Evolutionary conservation across 2,888 invertebrate genomes (phyloP).

Genomic region (Andrena bicolor): DNA sequence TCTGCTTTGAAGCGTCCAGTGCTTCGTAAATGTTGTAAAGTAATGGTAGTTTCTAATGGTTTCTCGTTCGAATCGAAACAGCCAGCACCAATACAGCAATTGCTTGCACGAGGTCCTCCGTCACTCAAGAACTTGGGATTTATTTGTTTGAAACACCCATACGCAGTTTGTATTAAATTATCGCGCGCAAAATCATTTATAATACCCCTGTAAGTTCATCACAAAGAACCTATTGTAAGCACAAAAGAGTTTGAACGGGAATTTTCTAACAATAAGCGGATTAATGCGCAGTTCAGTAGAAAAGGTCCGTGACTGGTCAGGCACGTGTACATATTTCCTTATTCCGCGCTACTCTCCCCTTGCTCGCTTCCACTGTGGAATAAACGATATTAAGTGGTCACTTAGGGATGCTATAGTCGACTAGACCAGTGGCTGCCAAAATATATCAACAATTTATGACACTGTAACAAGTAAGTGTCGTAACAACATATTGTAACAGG

Average conservation of each 20-base stretch:
- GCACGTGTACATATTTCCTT: background rate
- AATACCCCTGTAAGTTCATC: too few species aligned
- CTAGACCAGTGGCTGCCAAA: background rate
- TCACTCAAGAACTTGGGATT: background rate
- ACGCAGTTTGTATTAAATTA: background rate
- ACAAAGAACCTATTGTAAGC: too few species aligned
- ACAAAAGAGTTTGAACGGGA: too few species aligned
- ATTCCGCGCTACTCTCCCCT: too few species aligned
- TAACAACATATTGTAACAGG: background rate
- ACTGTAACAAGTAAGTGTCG: background rate
- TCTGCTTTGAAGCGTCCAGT: background rate
- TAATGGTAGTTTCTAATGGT: conserved; percentile 10
- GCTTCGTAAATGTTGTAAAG: conserved; percentile 25
- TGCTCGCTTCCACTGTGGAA: too few species aligned
- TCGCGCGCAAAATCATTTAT: too few species aligned
- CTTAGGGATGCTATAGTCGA: too few species aligned
- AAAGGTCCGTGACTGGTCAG: background rate
- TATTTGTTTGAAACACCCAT: background rate
- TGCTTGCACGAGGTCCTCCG: background rate
- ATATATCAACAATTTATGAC: background rate
- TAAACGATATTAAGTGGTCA: too few species aligned
- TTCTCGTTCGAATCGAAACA: background rate
- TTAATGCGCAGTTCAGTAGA: conserved; percentile 16
- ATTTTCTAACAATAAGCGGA: too few species aligned
- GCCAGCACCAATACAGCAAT: background rate